A percentile compares a stretch with the other conserved stretches of the same genome.
These are phyloP conservation scores for Buteo buteo DNA, from an alignment of 2,113 vertebrate species.

Conservation along the genomic window DNA sequence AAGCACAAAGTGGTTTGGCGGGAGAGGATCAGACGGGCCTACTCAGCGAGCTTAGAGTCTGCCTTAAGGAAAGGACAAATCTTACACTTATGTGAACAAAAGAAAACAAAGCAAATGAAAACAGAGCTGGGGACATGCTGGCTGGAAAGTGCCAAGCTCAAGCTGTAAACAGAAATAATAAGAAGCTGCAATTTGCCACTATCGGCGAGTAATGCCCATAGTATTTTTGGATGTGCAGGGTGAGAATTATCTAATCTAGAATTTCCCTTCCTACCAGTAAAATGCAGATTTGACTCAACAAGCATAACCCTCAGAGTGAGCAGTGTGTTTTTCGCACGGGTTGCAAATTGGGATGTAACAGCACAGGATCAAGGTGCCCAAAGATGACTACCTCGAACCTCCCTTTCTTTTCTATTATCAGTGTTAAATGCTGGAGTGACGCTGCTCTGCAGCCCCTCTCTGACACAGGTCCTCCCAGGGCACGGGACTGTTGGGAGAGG, in stretches of 20 bases:
- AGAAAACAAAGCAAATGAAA: background rate
- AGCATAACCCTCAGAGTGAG: background rate
- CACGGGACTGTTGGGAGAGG: background rate
- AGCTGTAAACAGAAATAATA: background rate
- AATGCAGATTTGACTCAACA: background rate
- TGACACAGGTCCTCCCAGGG: background rate
- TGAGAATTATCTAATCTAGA: background rate
- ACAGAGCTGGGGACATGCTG: background rate
- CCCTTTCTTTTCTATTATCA: background rate
- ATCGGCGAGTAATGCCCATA: rapidly evolving
- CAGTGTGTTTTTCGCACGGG: rapidly evolving
- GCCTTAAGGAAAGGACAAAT: background rate
- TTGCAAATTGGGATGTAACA: background rate
- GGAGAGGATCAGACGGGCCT: background rate
- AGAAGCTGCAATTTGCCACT: background rate
- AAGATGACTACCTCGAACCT: background rate
- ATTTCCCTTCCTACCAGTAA: background rate
- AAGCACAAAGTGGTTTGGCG: background rate
- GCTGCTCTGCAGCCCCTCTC: background rate
- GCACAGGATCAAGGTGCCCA: background rate
- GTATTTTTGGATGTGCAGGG: background rate
- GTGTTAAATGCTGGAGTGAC: background rate
- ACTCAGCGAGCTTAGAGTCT: background rate
- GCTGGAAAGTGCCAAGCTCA: background rate
- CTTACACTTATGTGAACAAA: background rate